Evolutionary conservation across 2,113 vertebrate genomes (phyloP), one percentile per base, ranked within the genome.

Genomic region (Centropristis striata): DNA sequence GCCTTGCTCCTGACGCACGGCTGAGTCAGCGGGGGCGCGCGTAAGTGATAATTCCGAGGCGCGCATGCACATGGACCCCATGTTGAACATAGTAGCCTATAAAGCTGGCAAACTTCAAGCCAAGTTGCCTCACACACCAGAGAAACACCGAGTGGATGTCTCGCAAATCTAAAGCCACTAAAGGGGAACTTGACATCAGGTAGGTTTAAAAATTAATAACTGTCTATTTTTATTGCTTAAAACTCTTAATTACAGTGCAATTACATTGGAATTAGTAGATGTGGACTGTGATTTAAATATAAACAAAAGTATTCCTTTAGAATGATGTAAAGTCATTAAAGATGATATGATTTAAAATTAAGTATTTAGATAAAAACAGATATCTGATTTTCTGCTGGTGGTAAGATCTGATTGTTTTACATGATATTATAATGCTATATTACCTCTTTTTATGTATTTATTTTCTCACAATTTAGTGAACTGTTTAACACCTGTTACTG

Each of bases 1-100:
- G 75, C 91, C 90, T 87, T 54, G 9, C 20, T 80, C 79, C 47
- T 92, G 90, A 93, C 90, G 70, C 82, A 91, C 28, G 59, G 23
- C 67, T 92, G 91, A 92, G 61, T 93, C 90, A 92, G 77, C 32
- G 68, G 61, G 68, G 4, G 64, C 65, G 87, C 78, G 74, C 51
- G 21, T 54, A 64, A 71, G n/a, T 78, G 27, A 80, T 39, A 37
- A 78, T 15, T 71, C 51, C 39, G 8, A 18, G 16, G 14, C 15
- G 76, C 53, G 65, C 69, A n/a, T n/a, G 57, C 58, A 74, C 79
- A 58, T 81, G 83, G 39, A 37, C 69, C 70, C 21, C 53, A 0
- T 37, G 15, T 64, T n/a, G 53, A 80, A n/a, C 51, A 36, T 44
- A 8, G 44, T 8, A 41, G 32, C 15, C 6, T 79, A 70, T 75